phyloP scores from a whole-genome alignment of 2,113 vertebrate genomes.

The Cololabis saira region DNA sequence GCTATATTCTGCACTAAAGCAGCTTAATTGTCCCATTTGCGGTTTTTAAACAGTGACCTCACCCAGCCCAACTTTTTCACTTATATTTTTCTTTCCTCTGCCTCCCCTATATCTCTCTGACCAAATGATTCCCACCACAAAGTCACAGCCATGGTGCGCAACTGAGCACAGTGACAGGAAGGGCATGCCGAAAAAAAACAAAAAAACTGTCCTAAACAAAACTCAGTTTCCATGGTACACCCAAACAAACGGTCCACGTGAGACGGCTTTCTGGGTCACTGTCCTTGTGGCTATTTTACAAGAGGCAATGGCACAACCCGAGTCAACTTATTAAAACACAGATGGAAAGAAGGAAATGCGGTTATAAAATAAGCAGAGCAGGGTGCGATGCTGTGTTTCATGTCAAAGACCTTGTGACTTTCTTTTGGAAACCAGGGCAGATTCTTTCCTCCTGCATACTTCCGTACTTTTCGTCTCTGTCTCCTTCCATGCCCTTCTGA shows the following conservation, averaged over 20 bases:
- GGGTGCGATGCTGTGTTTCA: conserved; percentile 8
- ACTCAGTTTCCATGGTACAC: conserved; percentile 70
- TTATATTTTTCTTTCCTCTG: conserved; percentile 13
- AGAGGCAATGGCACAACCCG: conserved; percentile 29
- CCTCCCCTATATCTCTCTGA: conserved; percentile 25
- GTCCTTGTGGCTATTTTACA: conserved; percentile 48
- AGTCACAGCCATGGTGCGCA: conserved; percentile 16
- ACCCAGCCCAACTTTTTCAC: conserved; percentile 25
- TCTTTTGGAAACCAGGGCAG: conserved; percentile 25
- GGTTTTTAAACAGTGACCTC: conserved; percentile 52
- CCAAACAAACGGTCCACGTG: conserved; percentile 73
- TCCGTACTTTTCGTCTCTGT: conserved; percentile 36
- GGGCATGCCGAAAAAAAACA: conserved; percentile 39
- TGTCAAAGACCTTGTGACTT: conserved; percentile 36
- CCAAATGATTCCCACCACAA: conserved; percentile 53
- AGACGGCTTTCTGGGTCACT: conserved; percentile 47
- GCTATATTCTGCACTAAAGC: conserved; percentile 48
- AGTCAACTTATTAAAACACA: conserved; percentile 29
- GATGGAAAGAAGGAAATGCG: conserved; percentile 24
- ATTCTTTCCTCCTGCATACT: conserved; percentile 34
- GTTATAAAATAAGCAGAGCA: conserved; percentile 31
- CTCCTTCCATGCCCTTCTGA: conserved; percentile 48
- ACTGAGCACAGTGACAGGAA: conserved; percentile 33
- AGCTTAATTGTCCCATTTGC: conserved; percentile 36
- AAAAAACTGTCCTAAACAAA: conserved; percentile 65